Percentiles rank a stretch among this genome's conserved stretches.
phyloP scores from a whole-genome alignment of 1,140 invertebrate genomes.

The Gonatopus flavifemur region DNA sequence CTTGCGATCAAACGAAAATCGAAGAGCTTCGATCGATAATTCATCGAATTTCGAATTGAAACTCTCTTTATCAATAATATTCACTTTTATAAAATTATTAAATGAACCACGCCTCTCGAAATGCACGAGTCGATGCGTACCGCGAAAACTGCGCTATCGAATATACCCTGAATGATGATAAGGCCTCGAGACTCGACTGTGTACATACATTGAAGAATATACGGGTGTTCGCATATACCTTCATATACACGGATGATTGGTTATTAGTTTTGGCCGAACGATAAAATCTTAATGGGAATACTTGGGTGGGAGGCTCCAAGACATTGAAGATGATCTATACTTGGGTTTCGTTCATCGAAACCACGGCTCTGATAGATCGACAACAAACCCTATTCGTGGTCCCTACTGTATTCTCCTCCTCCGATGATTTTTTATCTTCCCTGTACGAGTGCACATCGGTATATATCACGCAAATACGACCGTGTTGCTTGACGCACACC shows the following conservation, averaged over 20 bases:
- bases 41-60: too few relatives aligned
- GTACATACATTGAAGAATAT: too few relatives aligned
- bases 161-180: constrained; percentile 50
- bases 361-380: constrained; percentile 36
- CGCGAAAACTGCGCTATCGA: constrained; percentile 35
- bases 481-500: constrained; percentile 1
- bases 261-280: constrained; percentile 51
- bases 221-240: constrained; percentile 38
- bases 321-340: constrained; percentile 46
- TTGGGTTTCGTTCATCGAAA: constrained; percentile 25
- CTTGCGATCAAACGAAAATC: too few relatives aligned
- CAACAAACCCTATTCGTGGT: constrained; percentile 29
- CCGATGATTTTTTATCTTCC: neutral
- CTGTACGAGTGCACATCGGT: neutral
- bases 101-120: neutral
- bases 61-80: too few relatives aligned
- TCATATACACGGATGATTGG: constrained; percentile 42
- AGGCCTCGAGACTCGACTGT: constrained; percentile 43
- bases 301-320: constrained; percentile 51
- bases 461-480: neutral
- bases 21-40: too few relatives aligned
- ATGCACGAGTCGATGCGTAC: constrained; percentile 22
- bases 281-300: constrained; percentile 54
- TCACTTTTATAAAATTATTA: too few relatives aligned
- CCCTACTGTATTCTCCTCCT: constrained; percentile 13